Conservation (phyloP, 2,888 invertebrate species). For the Cenopis cana region DNA sequence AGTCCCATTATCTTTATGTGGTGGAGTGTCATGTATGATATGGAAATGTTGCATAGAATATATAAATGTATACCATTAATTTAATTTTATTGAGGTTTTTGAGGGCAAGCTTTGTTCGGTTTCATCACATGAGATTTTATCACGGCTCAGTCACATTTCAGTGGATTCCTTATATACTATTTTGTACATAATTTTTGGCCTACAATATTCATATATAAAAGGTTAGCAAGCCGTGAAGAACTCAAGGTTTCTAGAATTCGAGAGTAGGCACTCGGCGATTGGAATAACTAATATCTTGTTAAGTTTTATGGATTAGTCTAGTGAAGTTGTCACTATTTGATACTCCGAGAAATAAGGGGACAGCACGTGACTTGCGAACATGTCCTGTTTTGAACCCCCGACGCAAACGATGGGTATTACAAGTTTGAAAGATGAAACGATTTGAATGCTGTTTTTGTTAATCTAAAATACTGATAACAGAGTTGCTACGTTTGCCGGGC, state of each 20-base stretch:
- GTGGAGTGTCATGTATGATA: conserved; percentile 63
- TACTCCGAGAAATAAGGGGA: no score
- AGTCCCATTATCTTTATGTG: conserved; percentile 70
- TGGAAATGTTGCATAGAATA: conserved; percentile 52
- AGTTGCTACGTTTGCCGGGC: no score
- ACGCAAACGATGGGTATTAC: no score
- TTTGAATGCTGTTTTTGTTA: no score
- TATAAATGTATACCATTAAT: conserved; percentile 74
- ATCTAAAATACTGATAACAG: no score
- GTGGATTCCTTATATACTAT: neutral
- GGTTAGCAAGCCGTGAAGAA: neutral
- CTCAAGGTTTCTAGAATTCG: no score
- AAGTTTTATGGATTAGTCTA: no score
- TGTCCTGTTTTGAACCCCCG: no score
- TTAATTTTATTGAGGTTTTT: conserved; percentile 59
- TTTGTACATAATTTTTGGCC: conserved; percentile 9
- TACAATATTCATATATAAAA: neutral
- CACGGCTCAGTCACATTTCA: conserved; percentile 30
- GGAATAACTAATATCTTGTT: neutral
- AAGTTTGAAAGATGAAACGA: no score
- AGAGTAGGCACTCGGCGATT: no score
- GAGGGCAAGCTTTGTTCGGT: conserved; percentile 44
- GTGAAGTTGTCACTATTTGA: no score
- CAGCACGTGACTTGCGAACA: no score
- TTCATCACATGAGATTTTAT: conserved; percentile 46